Evolutionary conservation across 2,888 invertebrate species (phyloP), one percentile per base, ranked within the genome.

Genomic region (Drosophila phalerata): DNA sequence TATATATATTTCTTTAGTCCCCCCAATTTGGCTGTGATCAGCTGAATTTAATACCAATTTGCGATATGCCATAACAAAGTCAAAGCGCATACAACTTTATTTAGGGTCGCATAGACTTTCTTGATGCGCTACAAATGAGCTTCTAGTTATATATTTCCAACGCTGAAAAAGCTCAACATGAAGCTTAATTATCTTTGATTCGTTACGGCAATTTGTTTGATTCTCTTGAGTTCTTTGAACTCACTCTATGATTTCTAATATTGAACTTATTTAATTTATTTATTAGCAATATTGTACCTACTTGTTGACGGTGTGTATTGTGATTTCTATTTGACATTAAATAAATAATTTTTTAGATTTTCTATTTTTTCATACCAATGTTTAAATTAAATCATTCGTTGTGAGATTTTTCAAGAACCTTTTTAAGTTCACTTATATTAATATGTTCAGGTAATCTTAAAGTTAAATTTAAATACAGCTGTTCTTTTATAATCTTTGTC

Each of bases 41-140:
- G 43, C 25, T 43, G n/a, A 77, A 73, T 72, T 68, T 37, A 63
- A 75, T 43, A 67, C 67, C 67, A 25, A 42, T 22, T 60, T 30
- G 30, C 30, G 9, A 30, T 30, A 30, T 30, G 30, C 42, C 19
- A 49, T 40, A 61, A 17, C 22, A 38, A 34, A 37, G 42, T 28
- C 15, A 30, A 53, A 37, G 56, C 56, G 37, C 8, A 56, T 11
- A 25, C 11, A 53, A 17, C 8, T 1, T 0, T n/a, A 4, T 9
- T 9, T 5, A n/a, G 42, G 42, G 30, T 22, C 6, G 15, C 34
- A 13, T 11, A 10, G 55, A 56, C 34, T 8, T 0, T 3, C 2
- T 5, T 9, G n/a, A 56, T 32, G 11, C 55, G 10, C 55, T 56
- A 32, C 25, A 51, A 8, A 3, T n/a, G 0, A 25, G 13, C 43